Percentiles rank a stretch among this genome's conserved stretches.
Evolutionary conservation across 2,888 invertebrate species (phyloP).

Genomic region (Prosapia bicincta): DNA sequence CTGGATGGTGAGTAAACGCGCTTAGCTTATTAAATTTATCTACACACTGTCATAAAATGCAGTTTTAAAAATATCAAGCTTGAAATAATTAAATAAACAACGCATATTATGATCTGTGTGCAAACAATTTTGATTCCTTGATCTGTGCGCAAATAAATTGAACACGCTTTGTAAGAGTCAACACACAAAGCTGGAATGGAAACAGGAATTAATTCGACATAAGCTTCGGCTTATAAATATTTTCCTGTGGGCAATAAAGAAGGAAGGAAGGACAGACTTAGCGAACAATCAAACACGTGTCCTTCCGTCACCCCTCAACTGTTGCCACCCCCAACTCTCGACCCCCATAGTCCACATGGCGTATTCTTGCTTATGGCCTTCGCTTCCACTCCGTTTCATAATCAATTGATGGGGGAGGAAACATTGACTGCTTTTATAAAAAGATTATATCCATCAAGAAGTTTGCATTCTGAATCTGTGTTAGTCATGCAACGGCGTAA

Average conservation of each 20-base stretch:
- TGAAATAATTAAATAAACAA: no score
- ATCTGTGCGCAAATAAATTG: no score
- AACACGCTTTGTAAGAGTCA: no score
- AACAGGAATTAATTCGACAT: neutral
- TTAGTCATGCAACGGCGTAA: no score
- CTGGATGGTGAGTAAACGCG: no score
- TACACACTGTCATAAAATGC: no score
- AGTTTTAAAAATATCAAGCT: no score
- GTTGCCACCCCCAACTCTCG: neutral
- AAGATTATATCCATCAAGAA: neutral
- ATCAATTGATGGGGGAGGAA: conserved; percentile 2
- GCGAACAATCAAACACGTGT: neutral
- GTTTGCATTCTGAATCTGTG: neutral
- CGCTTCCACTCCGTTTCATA: neutral
- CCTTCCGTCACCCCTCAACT: neutral
- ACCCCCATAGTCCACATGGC: neutral
- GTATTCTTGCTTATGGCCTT: neutral
- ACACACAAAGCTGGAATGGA: no score
- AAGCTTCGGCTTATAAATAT: neutral
- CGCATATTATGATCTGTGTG: no score
- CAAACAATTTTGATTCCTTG: no score
- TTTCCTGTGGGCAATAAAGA: neutral
- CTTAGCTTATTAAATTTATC: no score
- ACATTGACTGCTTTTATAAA: neutral
- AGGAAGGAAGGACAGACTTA: neutral